Percentiles rank a stretch among this genome's conserved stretches.
Conservation (phyloP, 1,140 invertebrate species). For the Hypsibius dujardini region DNA sequence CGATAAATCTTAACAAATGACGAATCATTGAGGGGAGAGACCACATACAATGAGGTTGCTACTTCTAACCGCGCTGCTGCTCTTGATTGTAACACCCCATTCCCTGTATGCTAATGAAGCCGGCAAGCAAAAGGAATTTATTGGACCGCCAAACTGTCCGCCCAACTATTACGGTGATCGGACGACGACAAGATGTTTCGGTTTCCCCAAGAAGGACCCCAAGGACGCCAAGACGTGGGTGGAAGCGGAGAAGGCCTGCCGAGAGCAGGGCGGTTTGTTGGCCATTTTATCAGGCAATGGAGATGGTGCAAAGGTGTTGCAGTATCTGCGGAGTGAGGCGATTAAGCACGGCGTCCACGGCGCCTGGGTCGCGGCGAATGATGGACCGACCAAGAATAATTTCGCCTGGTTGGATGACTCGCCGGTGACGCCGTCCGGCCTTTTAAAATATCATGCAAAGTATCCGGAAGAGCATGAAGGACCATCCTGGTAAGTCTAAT, state of each 20-base stretch:
- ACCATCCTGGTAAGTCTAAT: neutral
- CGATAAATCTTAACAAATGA: too few relatives aligned
- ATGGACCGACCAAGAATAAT: neutral
- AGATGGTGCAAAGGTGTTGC: neutral
- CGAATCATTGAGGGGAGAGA: too few relatives aligned
- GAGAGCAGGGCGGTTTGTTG: neutral
- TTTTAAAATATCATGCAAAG: neutral
- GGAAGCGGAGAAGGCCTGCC: neutral
- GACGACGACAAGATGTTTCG: neutral
- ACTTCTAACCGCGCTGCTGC: too few relatives aligned
- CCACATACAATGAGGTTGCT: too few relatives aligned
- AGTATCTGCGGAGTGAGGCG: neutral
- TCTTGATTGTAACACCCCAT: too few relatives aligned
- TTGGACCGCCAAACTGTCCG: constrained; percentile 12
- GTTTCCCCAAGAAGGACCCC: neutral
- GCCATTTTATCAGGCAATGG: neutral
- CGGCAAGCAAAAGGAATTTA: neutral
- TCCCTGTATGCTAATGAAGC: too few relatives aligned
- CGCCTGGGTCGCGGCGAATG: neutral
- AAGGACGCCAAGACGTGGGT: neutral
- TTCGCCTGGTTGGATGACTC: neutral
- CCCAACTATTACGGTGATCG: neutral
- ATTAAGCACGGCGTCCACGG: neutral
- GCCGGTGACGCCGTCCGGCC: neutral
- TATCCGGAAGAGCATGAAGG: neutral